Base-by-base conservation (phyloP, 1,140 invertebrate genomes). In the Nephila pilipes region DNA sequence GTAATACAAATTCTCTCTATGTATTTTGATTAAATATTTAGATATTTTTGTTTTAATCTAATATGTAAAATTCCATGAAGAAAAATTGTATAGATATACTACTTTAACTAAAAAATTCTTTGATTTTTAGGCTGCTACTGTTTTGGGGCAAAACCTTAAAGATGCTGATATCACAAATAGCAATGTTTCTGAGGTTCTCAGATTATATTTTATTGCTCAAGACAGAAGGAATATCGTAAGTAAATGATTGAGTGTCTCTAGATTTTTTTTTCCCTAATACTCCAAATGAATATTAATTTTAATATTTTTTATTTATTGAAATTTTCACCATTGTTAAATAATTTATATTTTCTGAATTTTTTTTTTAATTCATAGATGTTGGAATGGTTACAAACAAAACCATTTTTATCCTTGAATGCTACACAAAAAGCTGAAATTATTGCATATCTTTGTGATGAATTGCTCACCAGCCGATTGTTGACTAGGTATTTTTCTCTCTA, bases 381-480 rank as follows among this genome's bases (percentile, higher is more conserved):
- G 88, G 97, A 97, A 94, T 97, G 97, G 94, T 96, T 98, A 0
- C 96, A 97, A 89, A n/a, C 69, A 38, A 92, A 92, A 94, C 98
- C 98, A 0, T 99, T 98, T 95, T 96, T 98, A 87, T 97, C 98
- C 0, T 95, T 99, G 6, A 98, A 97, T 95, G 97, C 98, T 10
- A 98, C 97, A 1, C 97, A 97, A 89, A 99, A 99, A 95, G 97
- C 98, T 0, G 97, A 97, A 93, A 98, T 99, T 95, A 95, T 99
- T 55, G 97, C 97, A 4, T 98, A 98, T 95, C 96, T 99, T 2
- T 99, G 98, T 95, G 98, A 99, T 96, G 98, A 99, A 96, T 96
- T 99, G 94, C 96, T 99, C 80, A 98, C 98, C 95, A 99, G 98
- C 95, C 98, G 98, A 96, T 97, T 97, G 65, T 97, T 99, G 94